Evolutionary conservation across 2,888 invertebrate species (phyloP), one percentile per base, ranked within the genome.

Genomic region (Amphipyra berbera): DNA sequence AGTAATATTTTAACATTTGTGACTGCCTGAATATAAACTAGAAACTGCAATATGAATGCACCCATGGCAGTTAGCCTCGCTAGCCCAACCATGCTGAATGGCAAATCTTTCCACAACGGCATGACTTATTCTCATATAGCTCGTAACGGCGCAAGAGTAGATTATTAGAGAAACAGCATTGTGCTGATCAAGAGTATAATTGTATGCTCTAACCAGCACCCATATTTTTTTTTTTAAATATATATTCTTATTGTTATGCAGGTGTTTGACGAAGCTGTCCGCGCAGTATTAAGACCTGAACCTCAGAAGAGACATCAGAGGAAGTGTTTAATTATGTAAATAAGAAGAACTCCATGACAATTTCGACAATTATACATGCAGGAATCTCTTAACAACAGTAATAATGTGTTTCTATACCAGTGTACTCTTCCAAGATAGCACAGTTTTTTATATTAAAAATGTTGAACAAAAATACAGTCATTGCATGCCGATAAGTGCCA

Each of bases 181-280:
- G 21, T 21, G 21, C 3, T 21, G 21, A 21, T 2, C 21, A 21
- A 21, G 21, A 21, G 21, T 15, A 9, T 7, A 30, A 30, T 30
- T 30, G 7, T 7, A 30, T 30, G 30, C 2, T 30, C 2, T 30
- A 30, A 2, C 30, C 30, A 21, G 3, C 1, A 30, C 7, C 30
- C 30, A 21, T 21, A 21, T 2, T 21, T 7, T 30, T 30, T 30
- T 30, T 7, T 30, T 30, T 7, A 30, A 30, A 30, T 7, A 4
- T 40, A 13, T 42, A 42, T 55, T 55, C 55, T 68, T 50, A 61
- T 59, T 72, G 53, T 65, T 82, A 79, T 33, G 4, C 94, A 98
- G 98, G 99, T 99, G 62, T 99, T 99, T 95, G 99, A 99, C 88
- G 99, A 99, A 95, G 99, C 99, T 35, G 99, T 99, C 40, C 96